phyloP scores from a whole-genome alignment of 2,888 invertebrate species.

The Hirtodrosophila trivittata region DNA sequence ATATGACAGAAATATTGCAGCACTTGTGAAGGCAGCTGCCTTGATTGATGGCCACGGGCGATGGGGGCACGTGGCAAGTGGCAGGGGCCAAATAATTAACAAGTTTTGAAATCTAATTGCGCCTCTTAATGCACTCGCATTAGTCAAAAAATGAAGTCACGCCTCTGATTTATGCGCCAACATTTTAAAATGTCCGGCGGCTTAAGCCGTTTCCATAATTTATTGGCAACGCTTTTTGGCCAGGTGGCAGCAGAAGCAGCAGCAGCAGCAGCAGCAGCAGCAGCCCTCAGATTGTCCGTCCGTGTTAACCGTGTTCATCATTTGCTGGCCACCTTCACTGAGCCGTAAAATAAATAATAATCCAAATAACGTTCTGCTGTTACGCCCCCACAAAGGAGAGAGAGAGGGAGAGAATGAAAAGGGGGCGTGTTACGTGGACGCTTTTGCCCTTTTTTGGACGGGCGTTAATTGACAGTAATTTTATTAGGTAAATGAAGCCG shows the following conservation, averaged over 20 bases:
- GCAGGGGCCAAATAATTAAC: constrained; percentile 32
- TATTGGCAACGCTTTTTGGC: constrained; percentile 53
- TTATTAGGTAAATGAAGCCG: constrained; percentile 72
- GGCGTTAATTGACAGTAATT: constrained; percentile 77
- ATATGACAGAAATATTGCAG: constrained; percentile 80
- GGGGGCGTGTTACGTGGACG: constrained; percentile 38
- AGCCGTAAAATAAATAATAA: constrained; percentile 73
- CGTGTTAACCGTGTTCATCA: background rate
- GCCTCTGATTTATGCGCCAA: constrained; percentile 64
- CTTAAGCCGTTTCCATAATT: constrained; percentile 78
- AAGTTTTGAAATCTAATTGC: constrained; percentile 47
- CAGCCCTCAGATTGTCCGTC: background rate
- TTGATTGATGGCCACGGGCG: constrained; percentile 61
- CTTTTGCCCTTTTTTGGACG: constrained; percentile 22
- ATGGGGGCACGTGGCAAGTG: too few species aligned
- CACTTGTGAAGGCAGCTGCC: constrained; percentile 44
- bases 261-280: background rate
- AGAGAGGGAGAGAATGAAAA: too few species aligned
- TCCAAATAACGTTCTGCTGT: constrained; percentile 76
- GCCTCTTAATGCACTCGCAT: constrained; percentile 45
- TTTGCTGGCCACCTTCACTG: constrained; percentile 10
- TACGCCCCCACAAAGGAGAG: too few species aligned
- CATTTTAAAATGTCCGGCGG: constrained; percentile 52
- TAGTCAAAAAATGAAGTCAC: constrained; percentile 43
- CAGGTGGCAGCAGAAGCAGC: background rate